phyloP scores from a whole-genome alignment of 2,113 vertebrate genomes.

The Corythornis vintsioides region DNA sequence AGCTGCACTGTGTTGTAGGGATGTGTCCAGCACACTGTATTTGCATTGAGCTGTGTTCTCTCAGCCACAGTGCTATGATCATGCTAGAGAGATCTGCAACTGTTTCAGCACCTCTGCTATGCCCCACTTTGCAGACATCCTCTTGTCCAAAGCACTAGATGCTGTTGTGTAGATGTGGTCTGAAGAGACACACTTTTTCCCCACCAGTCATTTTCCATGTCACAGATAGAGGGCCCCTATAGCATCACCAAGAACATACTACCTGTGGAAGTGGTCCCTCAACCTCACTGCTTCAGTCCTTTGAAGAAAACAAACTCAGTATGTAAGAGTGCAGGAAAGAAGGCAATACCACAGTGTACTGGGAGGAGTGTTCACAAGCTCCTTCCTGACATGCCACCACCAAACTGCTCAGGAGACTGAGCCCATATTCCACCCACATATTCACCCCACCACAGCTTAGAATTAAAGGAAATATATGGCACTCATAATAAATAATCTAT shows the following conservation, averaged over 20 bases:
- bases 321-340: background rate
- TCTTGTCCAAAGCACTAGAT: background rate
- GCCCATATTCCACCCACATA: background rate
- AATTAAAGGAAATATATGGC: background rate
- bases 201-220: background rate
- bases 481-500: background rate
- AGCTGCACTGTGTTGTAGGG: background rate
- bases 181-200: background rate
- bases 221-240: background rate
- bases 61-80: background rate
- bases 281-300: background rate
- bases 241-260: background rate
- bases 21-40: background rate
- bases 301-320: background rate
- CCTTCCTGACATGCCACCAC: background rate
- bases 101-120: background rate
- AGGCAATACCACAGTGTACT: background rate
- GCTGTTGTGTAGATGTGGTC: background rate
- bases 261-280: background rate
- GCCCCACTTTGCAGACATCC: background rate
- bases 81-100: background rate
- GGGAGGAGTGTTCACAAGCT: background rate
- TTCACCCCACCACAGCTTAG: background rate
- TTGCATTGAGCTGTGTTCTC: background rate
- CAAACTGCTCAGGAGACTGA: background rate